Evolutionary conservation across 1,140 invertebrate genomes (phyloP).

Genomic region (Penaeus japonicus): DNA sequence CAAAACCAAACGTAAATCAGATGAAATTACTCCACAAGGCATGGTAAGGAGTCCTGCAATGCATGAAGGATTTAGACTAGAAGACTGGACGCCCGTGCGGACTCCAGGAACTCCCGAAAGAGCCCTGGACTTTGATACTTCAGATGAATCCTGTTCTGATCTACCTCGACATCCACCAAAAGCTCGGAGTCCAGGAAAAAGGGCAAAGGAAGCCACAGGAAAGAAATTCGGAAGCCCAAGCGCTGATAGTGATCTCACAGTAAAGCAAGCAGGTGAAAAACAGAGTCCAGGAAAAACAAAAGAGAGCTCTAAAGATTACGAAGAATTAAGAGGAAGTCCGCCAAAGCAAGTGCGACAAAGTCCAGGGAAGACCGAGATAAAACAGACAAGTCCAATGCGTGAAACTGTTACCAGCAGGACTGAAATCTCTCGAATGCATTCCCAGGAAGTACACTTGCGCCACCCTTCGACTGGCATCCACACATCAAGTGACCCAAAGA

Average conservation of each 20-base stretch:
- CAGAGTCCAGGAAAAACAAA: slow-evolving; percentile 11
- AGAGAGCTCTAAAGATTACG: slow-evolving; percentile 9
- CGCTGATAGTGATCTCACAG: not conserved
- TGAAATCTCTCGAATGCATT: slow-evolving; percentile 15
- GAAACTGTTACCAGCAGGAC: not conserved
- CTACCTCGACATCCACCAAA: slow-evolving; percentile 45
- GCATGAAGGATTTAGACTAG: slow-evolving; percentile 64
- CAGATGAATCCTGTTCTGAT: slow-evolving; percentile 56
- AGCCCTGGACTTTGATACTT: slow-evolving; percentile 53
- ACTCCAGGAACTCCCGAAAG: slow-evolving; percentile 61
- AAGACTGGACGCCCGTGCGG: slow-evolving; percentile 64
- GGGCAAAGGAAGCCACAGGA: slow-evolving; percentile 42
- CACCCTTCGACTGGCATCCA: slow-evolving; percentile 8
- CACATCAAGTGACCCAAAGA: not conserved
- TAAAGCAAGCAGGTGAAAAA: slow-evolving; percentile 29
- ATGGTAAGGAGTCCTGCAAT: slow-evolving; percentile 65
- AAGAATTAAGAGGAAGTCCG: slow-evolving; percentile 29
- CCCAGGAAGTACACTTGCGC: slow-evolving; percentile 20
- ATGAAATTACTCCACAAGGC: slow-evolving; percentile 62
- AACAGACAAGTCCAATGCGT: slow-evolving; percentile 59
- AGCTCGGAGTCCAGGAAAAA: slow-evolving; percentile 49
- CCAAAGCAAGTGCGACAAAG: slow-evolving; percentile 32
- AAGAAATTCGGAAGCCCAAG: slow-evolving; percentile 24
- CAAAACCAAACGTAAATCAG: slow-evolving; percentile 59
- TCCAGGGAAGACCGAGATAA: not conserved